phyloP scores from a whole-genome alignment of 1,140 invertebrate genomes.

The Drosophila kohkoa region DNA sequence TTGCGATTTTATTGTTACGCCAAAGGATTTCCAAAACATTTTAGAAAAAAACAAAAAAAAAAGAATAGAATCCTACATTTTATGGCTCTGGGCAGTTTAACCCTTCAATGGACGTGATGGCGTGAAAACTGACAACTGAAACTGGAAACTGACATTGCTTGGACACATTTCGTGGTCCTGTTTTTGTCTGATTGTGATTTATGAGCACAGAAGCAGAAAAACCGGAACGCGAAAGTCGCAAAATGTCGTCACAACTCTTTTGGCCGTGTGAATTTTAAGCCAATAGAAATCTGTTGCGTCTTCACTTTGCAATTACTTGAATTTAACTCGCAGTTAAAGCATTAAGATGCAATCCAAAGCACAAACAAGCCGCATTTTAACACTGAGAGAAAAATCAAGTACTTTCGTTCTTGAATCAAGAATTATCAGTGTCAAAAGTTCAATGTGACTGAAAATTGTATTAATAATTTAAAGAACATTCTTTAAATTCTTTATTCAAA shows the following conservation, averaged over 20 bases:
- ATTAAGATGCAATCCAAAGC: neutral
- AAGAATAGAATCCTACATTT: slow-evolving; percentile 67
- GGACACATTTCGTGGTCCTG: slow-evolving; percentile 57
- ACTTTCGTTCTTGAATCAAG: no score
- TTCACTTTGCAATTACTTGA: slow-evolving; percentile 1
- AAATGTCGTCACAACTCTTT: slow-evolving; percentile 27
- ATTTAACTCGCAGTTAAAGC: neutral
- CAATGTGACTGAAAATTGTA: no score
- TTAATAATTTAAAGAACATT: no score
- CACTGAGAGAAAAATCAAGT: neutral
- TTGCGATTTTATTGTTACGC: slow-evolving; percentile 78
- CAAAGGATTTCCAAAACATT: slow-evolving; percentile 66
- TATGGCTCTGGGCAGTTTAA: slow-evolving; percentile 77
- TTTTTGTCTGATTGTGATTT: slow-evolving; percentile 71
- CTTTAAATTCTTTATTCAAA: no score
- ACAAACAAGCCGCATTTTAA: slow-evolving; percentile 11
- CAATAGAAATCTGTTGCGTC: neutral
- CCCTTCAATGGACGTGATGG: slow-evolving; percentile 66
- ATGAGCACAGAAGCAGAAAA: slow-evolving; percentile 55
- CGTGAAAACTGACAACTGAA: slow-evolving; percentile 43
- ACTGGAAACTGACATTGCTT: slow-evolving; percentile 39
- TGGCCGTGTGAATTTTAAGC: slow-evolving; percentile 14
- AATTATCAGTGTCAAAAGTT: no score
- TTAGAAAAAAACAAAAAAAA: slow-evolving; percentile 36
- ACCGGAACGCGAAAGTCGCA: slow-evolving; percentile 51